These are phyloP conservation scores for Linyphia triangularis DNA, from an alignment of 2,888 invertebrate genomes.

Conservation along the genomic window DNA sequence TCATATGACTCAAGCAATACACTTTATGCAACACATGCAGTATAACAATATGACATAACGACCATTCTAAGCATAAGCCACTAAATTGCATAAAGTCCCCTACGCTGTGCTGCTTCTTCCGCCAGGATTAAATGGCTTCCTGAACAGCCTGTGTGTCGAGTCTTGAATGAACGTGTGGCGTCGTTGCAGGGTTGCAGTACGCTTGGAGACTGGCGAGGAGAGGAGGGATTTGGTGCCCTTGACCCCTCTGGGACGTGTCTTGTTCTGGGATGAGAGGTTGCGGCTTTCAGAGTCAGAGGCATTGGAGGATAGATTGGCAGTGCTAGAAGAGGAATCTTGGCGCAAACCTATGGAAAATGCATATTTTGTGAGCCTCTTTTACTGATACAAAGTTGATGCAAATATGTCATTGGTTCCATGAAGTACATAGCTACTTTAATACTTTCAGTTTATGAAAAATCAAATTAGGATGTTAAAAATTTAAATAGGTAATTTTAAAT, in stretches of 20 bases:
- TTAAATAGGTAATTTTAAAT: too few species aligned
- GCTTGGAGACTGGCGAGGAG: slow-evolving; percentile 52
- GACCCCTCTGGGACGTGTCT: background rate
- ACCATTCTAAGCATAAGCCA: too few species aligned
- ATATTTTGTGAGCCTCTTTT: too few species aligned
- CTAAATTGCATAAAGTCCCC: too few species aligned
- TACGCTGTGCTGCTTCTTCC: slow-evolving; percentile 27
- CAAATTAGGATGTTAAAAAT: too few species aligned
- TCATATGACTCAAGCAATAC: too few species aligned
- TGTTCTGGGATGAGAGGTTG: background rate
- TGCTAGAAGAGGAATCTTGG: slow-evolving; percentile 61
- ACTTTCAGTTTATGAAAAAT: too few species aligned
- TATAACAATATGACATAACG: too few species aligned
- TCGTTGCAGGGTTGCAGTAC: slow-evolving; percentile 40
- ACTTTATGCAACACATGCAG: too few species aligned
- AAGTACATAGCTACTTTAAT: too few species aligned
- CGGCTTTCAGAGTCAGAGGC: slow-evolving; percentile 48
- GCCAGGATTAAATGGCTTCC: slow-evolving; percentile 26
- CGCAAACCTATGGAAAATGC: slow-evolving; percentile 28
- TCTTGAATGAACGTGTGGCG: slow-evolving; percentile 60
- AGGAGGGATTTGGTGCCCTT: slow-evolving; percentile 48
- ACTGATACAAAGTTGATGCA: too few species aligned
- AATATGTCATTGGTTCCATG: background rate
- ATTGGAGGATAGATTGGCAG: slow-evolving; percentile 58
- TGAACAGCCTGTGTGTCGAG: background rate